Conservation (phyloP, 2,888 invertebrate species). For the Aphodius granarius region DNA sequence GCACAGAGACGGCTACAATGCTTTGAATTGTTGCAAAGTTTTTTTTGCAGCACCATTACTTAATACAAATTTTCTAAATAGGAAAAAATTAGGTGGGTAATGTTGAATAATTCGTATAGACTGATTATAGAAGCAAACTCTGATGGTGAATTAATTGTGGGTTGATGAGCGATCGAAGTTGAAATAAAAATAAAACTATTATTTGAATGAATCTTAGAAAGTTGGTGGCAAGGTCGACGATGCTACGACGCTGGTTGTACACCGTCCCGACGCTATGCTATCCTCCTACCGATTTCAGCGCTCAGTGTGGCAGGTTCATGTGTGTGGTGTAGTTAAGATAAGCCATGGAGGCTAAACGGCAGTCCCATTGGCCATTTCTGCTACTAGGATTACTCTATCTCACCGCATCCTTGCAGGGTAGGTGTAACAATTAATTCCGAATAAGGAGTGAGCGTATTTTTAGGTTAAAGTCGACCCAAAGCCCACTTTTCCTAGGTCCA, state of each 20-base stretch:
- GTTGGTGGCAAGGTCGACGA: conserved; percentile 7
- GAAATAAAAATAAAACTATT: conserved; percentile 20
- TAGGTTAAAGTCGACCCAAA: background rate
- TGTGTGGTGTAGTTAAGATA: conserved; percentile 53
- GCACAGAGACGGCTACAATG: background rate
- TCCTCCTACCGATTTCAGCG: conserved; percentile 49
- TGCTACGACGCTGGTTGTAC: conserved; percentile 43
- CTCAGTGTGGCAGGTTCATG: conserved; percentile 54
- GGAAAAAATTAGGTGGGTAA: too few species aligned
- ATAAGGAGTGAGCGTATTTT: background rate
- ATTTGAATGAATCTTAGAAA: conserved; percentile 23
- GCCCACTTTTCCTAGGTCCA: background rate
- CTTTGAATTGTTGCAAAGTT: background rate
- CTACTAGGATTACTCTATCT: conserved; percentile 59
- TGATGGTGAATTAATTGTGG: background rate
- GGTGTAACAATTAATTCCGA: conserved; percentile 40
- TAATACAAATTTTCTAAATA: too few species aligned
- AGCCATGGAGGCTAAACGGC: conserved; percentile 61
- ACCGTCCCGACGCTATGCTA: conserved; percentile 45
- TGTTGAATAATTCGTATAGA: background rate
- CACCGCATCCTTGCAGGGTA: conserved; percentile 61
- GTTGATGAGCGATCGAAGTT: background rate
- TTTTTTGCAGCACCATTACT: too few species aligned
- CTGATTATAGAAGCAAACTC: background rate
- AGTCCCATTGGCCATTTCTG: conserved; percentile 59